Evolutionary conservation across 1,140 invertebrate genomes (phyloP), one percentile per base, ranked within the genome.

Genomic region (Asbolus verrucosus): DNA sequence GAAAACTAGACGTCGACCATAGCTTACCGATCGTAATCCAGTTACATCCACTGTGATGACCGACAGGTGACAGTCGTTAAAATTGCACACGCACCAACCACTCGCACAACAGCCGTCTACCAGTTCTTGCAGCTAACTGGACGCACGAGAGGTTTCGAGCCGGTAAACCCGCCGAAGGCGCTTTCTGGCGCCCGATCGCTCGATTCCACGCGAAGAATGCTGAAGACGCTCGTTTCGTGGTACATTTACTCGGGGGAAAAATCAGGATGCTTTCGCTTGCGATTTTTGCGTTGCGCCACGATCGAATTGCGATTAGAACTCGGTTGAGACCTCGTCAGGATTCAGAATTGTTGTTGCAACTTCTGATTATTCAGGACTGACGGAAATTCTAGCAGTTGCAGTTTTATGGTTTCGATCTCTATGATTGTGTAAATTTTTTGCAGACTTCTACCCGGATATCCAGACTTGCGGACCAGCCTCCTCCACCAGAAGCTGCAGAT

Each of bases 401-500:
- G 21, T 54, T 54, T 21, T 54, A 54, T 30, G 19, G n/a, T n/a
- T n/a, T n/a, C n/a, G n/a, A n/a, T n/a, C n/a, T n/a, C n/a, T n/a
- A n/a, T n/a, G n/a, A n/a, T n/a, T n/a, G n/a, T n/a, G n/a, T n/a
- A n/a, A 36, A n/a, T 78, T 78, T 71, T 69, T 86, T 87, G 39
- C 82, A 95, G 94, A 76, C 82, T 95, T 66, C 84, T 90, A 8
- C 80, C 86, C 63, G 92, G 93, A 1, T 86, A 89, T 72, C 95
- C 95, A 0, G 92, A 97, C 81, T 88, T 92, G 24, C 89, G 92
- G 60, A 92, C 91, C 4, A 96, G 95, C 81, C 84, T 98, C n/a
- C 83, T 99, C 0, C 92, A 98, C 84, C 96, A 98, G 83, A 99
- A 98, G 79, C 84, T 98, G 13, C 89, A 98, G 87, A 94, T 99